Percentiles rank a stretch among this genome's conserved stretches.
Conservation (phyloP, 1,140 invertebrate species). For the Doryteuthis pealeii region DNA sequence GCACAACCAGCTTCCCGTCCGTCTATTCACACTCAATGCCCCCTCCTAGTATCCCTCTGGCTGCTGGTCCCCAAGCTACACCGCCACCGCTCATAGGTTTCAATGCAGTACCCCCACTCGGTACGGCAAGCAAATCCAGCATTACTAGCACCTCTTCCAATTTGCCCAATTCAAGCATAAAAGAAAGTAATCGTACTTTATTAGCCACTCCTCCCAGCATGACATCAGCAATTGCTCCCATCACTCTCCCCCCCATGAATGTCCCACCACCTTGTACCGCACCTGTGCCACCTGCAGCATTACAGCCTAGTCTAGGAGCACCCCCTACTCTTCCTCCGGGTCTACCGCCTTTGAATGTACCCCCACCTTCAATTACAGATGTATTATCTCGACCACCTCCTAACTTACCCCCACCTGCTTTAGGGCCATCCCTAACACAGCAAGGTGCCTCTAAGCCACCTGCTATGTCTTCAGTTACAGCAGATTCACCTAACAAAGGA, state of each 20-base stretch:
- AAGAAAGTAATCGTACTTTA: neutral
- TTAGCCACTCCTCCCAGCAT: neutral
- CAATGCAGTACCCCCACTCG: neutral
- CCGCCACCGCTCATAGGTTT: constrained; percentile 10
- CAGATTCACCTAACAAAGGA: neutral
- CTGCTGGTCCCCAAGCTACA: neutral
- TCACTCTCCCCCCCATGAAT: constrained; percentile 1
- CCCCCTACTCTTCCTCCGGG: neutral
- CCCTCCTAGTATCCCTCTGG: constrained; percentile 19
- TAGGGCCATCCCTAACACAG: neutral
- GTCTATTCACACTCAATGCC: constrained; percentile 1
- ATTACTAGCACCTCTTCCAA: constrained; percentile 15
- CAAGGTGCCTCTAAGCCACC: neutral
- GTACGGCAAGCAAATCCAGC: neutral
- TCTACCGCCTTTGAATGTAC: neutral
- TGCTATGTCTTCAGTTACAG: neutral
- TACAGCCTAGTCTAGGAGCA: neutral
- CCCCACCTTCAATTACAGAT: neutral
- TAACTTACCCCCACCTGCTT: neutral
- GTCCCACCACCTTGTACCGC: neutral
- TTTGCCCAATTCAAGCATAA: neutral
- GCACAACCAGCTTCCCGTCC: neutral
- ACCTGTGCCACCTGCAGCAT: neutral
- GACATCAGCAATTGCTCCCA: constrained; percentile 20
- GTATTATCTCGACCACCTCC: neutral